phyloP scores from a whole-genome alignment of 1,140 invertebrate genomes.

The Drosophila ambigua region DNA sequence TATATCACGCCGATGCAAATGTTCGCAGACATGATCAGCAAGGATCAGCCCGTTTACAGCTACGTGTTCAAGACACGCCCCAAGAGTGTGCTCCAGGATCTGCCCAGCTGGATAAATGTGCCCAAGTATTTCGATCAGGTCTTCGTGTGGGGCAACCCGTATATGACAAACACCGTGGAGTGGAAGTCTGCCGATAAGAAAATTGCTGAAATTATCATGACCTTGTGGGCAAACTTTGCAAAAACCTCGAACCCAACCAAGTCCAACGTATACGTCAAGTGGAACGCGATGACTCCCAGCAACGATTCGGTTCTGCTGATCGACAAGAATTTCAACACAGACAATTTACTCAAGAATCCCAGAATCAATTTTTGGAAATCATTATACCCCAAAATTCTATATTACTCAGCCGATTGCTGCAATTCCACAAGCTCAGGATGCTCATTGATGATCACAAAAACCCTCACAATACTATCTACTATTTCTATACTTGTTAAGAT shows the following conservation, averaged over 20 bases:
- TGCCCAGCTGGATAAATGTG: conserved; percentile 90
- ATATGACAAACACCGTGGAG: conserved; percentile 86
- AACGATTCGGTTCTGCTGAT: conserved; percentile 89
- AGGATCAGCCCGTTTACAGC: conserved; percentile 86
- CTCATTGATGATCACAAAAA: conserved; percentile 12
- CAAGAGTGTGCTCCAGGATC: conserved; percentile 86
- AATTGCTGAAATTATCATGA: conserved; percentile 90
- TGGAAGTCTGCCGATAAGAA: conserved; percentile 91
- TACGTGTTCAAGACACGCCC: conserved; percentile 91
- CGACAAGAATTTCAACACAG: conserved; percentile 90
- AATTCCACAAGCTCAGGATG: conserved; percentile 83
- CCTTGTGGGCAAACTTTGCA: conserved; percentile 90
- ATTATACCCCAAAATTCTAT: conserved; percentile 90
- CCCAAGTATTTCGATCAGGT: conserved; percentile 92
- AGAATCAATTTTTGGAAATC: conserved; percentile 92
- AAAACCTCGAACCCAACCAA: conserved; percentile 89
- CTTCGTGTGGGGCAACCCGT: conserved; percentile 91
- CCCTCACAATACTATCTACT: conserved; percentile 39
- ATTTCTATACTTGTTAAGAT: conserved; percentile 39
- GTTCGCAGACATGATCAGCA: conserved; percentile 87
- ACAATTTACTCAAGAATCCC: conserved; percentile 89
- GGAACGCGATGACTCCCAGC: conserved; percentile 88
- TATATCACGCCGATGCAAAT: conserved; percentile 88
- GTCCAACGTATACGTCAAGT: conserved; percentile 87
- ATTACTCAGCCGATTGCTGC: conserved; percentile 89